Base-by-base conservation (phyloP, 2,797 vertebrate species). In the Lacerta viridis region DNA sequence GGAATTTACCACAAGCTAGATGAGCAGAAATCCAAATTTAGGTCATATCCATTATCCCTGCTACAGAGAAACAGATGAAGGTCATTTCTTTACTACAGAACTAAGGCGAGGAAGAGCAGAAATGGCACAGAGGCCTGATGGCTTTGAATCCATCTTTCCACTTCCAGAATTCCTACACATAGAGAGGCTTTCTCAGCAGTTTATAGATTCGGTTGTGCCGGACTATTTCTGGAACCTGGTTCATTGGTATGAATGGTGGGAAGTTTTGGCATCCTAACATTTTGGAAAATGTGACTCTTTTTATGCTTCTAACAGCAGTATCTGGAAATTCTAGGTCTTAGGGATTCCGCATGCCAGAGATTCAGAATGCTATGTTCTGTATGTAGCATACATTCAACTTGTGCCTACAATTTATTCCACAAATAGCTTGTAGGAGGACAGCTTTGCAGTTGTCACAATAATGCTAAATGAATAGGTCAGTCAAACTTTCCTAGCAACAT, bases 281-380 rank as follows among this genome's bases (percentile, higher is more conserved):
- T 72, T 85, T 86, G 33, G n/a, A 71, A 86, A 86, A 77, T 13
- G 29, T 83, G n/a, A 66, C n/a, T 46, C 5, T 83, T 83, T 41
- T 88, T 83, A 36, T 64, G 29, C 20, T 66, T 83, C 76, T 76
- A 77, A 64, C 7, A 36, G 5, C 29, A 68, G 23, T 68, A 46
- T 23, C 64, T 86, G 20, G 20, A 79, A 68, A 68, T 61, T 61
- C 39, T 55, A 46, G 15, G 10, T 87, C 29, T 82, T n/a, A 83
- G 64, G 64, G 61, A 82, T 82, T 41, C 80, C 36, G 17, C 11
- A 74, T 17, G 17, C 71, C 33, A 74, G 80, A 66, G 36, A 41
- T 66, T 36, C 61, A 81, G 80, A 81, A 81, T 39, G 23, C 5
- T 66, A 41, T 66, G 17, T 66, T 29, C 25, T 68, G 64, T n/a